Conservation (phyloP, 2,888 invertebrate species). For the Aplocera efformata region DNA sequence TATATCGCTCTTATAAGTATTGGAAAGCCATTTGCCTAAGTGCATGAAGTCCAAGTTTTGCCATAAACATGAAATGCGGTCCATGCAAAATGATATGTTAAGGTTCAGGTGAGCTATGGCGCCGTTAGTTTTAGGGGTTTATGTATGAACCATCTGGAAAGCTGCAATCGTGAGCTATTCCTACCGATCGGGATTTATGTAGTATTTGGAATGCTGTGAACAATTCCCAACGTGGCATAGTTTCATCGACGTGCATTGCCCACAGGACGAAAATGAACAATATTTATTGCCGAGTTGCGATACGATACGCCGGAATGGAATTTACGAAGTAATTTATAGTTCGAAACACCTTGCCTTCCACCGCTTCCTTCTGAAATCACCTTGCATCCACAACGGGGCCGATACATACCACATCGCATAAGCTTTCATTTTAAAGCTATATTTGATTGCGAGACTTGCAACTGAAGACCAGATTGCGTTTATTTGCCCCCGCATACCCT, state of each 20-base stretch:
- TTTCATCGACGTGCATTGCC: conserved; percentile 60
- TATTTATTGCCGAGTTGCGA: conserved; percentile 67
- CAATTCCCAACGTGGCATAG: conserved; percentile 43
- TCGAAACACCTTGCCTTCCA: conserved; percentile 55
- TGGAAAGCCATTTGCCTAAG: conserved; percentile 78
- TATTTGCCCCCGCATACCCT: conserved; percentile 12
- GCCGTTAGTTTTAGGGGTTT: conserved; percentile 26
- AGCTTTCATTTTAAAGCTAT: conserved; percentile 4
- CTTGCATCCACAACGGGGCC: conserved; percentile 5
- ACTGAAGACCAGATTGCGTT: conserved; percentile 13
- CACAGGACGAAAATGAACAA: conserved; percentile 70
- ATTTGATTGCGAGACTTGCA: conserved; percentile 3
- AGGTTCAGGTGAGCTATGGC: conserved; percentile 55
- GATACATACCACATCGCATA: background rate
- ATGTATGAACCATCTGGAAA: conserved; percentile 25
- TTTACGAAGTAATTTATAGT: conserved; percentile 73
- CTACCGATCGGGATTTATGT: conserved; percentile 22
- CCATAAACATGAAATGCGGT: conserved; percentile 78
- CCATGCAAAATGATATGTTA: conserved; percentile 73
- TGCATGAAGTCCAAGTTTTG: conserved; percentile 77
- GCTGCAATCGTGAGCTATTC: conserved; percentile 36
- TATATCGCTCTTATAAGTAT: conserved; percentile 72
- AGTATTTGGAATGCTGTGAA: conserved; percentile 18
- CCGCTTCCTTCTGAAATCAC: conserved; percentile 27
- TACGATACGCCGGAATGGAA: conserved; percentile 61